These are phyloP conservation scores for Zoanthus solanderi DNA, from an alignment of 92 coral and sea anemone species.

Conservation along the genomic window DNA sequence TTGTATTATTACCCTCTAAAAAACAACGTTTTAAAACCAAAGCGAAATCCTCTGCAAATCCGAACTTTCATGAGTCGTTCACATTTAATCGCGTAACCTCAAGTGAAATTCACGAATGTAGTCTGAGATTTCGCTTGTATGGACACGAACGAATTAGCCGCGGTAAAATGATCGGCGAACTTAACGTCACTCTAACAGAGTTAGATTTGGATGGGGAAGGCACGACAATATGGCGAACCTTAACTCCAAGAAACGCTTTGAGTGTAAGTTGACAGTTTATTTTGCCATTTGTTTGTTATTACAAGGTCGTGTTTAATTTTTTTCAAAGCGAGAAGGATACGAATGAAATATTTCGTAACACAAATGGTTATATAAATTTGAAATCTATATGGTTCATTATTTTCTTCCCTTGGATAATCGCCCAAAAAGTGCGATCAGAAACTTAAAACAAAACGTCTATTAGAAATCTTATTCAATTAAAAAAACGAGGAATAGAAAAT, in stretches of 20 bases:
- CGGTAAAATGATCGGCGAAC: constrained; percentile 93
- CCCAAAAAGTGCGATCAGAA: background rate
- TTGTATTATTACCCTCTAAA: constrained; percentile 89
- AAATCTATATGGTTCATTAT: background rate
- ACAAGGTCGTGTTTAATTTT: constrained; percentile 24
- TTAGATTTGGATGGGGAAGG: constrained; percentile 96
- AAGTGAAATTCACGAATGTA: constrained; percentile 85
- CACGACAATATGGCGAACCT: constrained; percentile 89
- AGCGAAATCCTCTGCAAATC: constrained; percentile 91
- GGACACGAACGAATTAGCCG: constrained; percentile 95
- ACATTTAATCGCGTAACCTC: constrained; percentile 94
- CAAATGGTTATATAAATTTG: background rate
- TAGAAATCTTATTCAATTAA: background rate
- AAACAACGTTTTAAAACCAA: constrained; percentile 94
- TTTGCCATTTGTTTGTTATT: constrained; percentile 34
- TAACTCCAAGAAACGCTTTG: constrained; percentile 92
- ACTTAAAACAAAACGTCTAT: background rate
- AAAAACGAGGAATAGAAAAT: background rate
- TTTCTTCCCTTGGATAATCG: background rate
- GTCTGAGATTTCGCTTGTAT: constrained; percentile 90
- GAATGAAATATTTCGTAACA: background rate
- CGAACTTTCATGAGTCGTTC: constrained; percentile 98
- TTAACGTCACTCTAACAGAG: constrained; percentile 82
- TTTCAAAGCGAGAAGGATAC: background rate
- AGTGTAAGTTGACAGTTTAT: constrained; percentile 75